Percentiles rank a stretch among this genome's conserved stretches.
These are phyloP conservation scores for Poecilia picta DNA, from an alignment of 2,797 vertebrate species.

Conservation along the genomic window DNA sequence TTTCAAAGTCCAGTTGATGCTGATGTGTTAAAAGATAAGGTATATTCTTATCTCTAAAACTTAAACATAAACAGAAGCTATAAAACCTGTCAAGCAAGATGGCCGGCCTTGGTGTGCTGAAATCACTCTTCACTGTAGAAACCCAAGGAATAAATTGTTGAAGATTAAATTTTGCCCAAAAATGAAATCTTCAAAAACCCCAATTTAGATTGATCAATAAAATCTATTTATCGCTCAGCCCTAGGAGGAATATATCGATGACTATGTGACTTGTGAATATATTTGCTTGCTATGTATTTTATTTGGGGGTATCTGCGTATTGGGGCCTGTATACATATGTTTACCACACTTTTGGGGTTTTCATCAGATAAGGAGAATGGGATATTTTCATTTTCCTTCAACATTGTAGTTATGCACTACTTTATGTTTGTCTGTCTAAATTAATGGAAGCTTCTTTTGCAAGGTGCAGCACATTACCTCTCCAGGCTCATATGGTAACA, in stretches of 20 bases:
- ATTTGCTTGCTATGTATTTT: neutral
- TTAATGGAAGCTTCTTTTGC: neutral
- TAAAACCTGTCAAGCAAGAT: no score
- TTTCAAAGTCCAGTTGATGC: no score
- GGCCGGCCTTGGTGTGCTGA: no score
- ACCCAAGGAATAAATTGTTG: no score
- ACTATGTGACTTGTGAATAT: neutral
- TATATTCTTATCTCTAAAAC: no score
- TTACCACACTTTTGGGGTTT: neutral
- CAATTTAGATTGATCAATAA: no score
- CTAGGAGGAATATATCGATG: neutral
- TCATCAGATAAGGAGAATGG: neutral
- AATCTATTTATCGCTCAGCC: no score
- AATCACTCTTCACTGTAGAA: no score
- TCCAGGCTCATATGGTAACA: neutral
- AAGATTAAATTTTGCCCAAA: no score
- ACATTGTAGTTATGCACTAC: neutral
- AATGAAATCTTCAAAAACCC: no score
- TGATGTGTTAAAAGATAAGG: no score
- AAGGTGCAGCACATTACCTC: neutral
- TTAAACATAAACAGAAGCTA: no score
- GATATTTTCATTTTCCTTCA: neutral
- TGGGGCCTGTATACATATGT: neutral
- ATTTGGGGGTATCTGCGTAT: neutral
- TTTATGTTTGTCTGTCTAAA: constrained; percentile 6